These are phyloP conservation scores for Periparus ater DNA, from an alignment of 2,797 vertebrate species.

Conservation along the genomic window DNA sequence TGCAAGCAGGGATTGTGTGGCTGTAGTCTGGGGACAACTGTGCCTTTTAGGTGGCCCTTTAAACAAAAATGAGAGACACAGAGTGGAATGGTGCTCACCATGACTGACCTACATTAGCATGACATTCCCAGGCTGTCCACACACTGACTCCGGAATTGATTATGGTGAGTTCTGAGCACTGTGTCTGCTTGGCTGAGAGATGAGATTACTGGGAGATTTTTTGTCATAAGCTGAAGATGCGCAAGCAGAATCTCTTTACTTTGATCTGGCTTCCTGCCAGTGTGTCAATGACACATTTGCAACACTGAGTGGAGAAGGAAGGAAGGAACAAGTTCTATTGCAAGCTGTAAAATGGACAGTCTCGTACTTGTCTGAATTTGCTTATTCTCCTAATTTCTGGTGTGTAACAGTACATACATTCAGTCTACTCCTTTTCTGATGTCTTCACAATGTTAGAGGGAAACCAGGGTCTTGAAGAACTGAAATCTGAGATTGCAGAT, in stretches of 20 bases:
- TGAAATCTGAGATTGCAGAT: not conserved
- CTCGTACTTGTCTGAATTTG: not conserved
- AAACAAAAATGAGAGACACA: not conserved
- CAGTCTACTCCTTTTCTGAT: not conserved
- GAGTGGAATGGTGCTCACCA: not conserved
- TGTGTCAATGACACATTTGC: not conserved
- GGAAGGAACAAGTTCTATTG: not conserved
- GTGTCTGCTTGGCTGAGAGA: not conserved
- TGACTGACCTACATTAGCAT: slow-evolving; percentile 7
- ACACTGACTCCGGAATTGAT: not conserved
- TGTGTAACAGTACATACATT: not conserved
- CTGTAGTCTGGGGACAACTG: not conserved
- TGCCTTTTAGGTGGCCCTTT: slow-evolving; percentile 5
- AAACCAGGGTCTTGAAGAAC: not conserved
- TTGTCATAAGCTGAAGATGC: not conserved
- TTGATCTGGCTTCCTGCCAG: not conserved
- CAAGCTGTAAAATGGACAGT: not conserved
- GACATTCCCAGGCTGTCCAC: not conserved
- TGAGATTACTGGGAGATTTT: not conserved
- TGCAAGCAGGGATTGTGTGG: not conserved
- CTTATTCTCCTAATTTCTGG: not conserved
- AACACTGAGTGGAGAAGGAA: not conserved
- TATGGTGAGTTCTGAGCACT: not conserved
- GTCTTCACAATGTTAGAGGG: not conserved
- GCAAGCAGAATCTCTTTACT: not conserved